These are phyloP conservation scores for Catostylus mosaicus DNA, from an alignment of 30 jellyfish, hydroid and myxozoan species.

Conservation along the genomic window DNA sequence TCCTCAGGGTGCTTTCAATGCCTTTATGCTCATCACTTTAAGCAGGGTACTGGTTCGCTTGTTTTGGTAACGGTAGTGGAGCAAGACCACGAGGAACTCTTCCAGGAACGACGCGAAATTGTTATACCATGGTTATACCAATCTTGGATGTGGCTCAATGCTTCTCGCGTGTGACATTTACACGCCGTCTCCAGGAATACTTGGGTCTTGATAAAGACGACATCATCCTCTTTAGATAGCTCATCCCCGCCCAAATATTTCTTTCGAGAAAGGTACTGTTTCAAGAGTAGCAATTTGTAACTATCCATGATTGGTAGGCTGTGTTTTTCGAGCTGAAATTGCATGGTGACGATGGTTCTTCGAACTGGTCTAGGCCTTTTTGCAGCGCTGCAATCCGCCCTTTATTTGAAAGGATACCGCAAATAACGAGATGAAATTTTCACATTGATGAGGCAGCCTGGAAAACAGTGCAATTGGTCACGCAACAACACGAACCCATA, in stretches of 20 bases:
- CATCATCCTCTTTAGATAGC: constrained; percentile 61
- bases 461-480: constrained; percentile 29
- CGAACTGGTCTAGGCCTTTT: background rate
- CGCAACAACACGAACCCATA: no score
- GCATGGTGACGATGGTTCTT: constrained; percentile 2
- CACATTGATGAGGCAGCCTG: constrained; percentile 20
- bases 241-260: constrained; percentile 53
- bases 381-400: background rate
- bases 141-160: constrained; percentile 32
- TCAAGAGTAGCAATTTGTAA: constrained; percentile 55
- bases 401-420: constrained; percentile 20
- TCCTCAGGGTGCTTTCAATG: no score
- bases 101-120: background rate
- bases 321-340: background rate
- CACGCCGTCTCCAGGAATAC: constrained; percentile 13
- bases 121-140: no score
- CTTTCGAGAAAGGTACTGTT: constrained; percentile 23
- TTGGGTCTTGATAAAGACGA: constrained; percentile 46
- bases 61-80: no score
- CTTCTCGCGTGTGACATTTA: constrained; percentile 49
- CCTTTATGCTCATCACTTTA: no score
- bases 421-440: background rate
- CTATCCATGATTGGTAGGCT: constrained; percentile 38
- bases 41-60: no score
- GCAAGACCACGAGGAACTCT: background rate